Evolutionary conservation across 92 coral and sea anemone genomes (phyloP).

Genomic region (Paramuricea clavata): DNA sequence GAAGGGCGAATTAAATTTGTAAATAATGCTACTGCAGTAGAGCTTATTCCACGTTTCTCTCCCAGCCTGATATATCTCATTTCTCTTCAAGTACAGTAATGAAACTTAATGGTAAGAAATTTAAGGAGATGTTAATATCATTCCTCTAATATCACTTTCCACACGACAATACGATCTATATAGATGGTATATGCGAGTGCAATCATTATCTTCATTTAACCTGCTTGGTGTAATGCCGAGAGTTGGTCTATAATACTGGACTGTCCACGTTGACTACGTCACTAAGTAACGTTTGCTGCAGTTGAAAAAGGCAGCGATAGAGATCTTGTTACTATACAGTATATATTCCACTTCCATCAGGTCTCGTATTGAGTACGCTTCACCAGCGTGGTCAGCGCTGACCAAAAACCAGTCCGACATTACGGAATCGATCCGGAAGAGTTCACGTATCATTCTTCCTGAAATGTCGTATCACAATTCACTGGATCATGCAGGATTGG

Average conservation of each 20-base stretch:
- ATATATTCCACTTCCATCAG: too few relatives aligned
- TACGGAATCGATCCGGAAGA: background rate
- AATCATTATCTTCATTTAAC: background rate
- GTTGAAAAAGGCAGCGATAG: background rate
- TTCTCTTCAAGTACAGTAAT: background rate
- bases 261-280: constrained; percentile 14
- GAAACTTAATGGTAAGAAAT: constrained; percentile 36
- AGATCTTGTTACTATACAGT: background rate
- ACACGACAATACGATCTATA: background rate
- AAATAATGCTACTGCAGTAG: constrained; percentile 14
- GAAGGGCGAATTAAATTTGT: background rate
- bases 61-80: constrained; percentile 18
- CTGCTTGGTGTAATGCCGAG: constrained; percentile 6
- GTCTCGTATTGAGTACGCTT: too few relatives aligned
- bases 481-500: too few relatives aligned
- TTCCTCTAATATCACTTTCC: background rate
- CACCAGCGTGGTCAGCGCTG: background rate
- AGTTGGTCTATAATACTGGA: constrained; percentile 21
- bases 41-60: constrained; percentile 32
- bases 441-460: background rate
- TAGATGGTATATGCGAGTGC: background rate
- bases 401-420: background rate
- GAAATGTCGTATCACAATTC: too few relatives aligned
- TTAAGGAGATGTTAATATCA: constrained; percentile 8
- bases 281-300: background rate